Evolutionary conservation across 1,140 invertebrate species (phyloP).

Genomic region (Solenopsis fugax): DNA sequence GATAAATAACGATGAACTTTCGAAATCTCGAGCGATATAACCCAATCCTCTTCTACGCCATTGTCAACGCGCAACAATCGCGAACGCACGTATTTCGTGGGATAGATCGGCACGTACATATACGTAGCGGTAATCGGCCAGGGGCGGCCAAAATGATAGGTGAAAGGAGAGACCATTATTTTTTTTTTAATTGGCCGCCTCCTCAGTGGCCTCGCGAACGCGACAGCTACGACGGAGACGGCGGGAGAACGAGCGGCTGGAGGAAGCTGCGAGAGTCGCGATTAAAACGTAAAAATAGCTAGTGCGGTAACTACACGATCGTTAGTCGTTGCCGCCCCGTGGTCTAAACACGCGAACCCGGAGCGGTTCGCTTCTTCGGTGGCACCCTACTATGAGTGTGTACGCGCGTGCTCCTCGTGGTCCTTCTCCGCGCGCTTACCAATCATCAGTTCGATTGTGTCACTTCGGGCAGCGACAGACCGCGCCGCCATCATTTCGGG

Average conservation of each 20-base stretch:
- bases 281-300: conserved; percentile 75
- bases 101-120: conserved; percentile 14
- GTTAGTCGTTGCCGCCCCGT: conserved; percentile 64
- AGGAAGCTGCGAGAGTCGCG: conserved; percentile 66
- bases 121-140: conserved; percentile 22
- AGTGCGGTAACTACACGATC: conserved; percentile 56
- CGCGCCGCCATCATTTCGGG: not conserved
- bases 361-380: not conserved
- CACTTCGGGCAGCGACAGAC: conserved; percentile 50
- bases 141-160: conserved; percentile 9
- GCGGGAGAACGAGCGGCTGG: conserved; percentile 40
- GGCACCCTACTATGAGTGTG: not conserved
- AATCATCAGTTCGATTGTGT: conserved; percentile 72
- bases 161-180: conserved; percentile 65
- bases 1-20: not conserved
- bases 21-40: not conserved
- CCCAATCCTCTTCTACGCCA: not conserved
- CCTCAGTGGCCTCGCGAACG: not conserved
- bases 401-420: not conserved
- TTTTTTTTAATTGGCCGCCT: conserved; percentile 60
- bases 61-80: conserved; percentile 3
- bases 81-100: conserved; percentile 34
- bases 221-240: not conserved
- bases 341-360: conserved; percentile 52
- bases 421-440: conserved; percentile 37